Base-by-base conservation (phyloP, 92 coral and sea anemone species). In the Parazoanthus atlanticus region DNA sequence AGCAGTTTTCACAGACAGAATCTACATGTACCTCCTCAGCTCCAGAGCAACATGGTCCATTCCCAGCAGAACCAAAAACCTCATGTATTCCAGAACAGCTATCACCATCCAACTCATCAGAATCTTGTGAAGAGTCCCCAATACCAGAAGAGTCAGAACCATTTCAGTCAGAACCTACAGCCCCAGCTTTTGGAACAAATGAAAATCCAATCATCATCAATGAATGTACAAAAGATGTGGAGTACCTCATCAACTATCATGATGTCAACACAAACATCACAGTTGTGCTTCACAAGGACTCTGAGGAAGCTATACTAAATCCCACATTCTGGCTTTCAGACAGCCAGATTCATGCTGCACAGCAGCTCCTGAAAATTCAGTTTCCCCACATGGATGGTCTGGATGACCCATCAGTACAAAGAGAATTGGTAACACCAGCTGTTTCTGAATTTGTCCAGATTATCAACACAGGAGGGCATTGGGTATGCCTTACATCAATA, bases 311-410 rank as follows among this genome's bases (percentile, higher is more conserved):
- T 5, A 58, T 80, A 56, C 29, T 58, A 21, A 34, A 80, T 36
- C 85, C 85, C 31, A 21, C 85, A 56, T 80, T 16, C 1, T 86
- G 89, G 76, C 76, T 86, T 11, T 33, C 76, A 17, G 84, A 86
- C 46, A 75, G 82, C 36, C 82, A 86, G 11, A 86, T 87, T 17
- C 85, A 87, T 64, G 90, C 85, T 38, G 90, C 90, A 2, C 90
- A 87, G 41, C 61, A 78, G 36, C 78, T 87, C 5, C 82, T 87
- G 19, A 87, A 77, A 28, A 40, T 71, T 23, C 85, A 78, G 19
- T 87, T 87, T 10, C 90, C 90, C 11, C 29, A 78, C 15, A 10
- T 76, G 15, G 85, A 87, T 58, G 90, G 90, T 26, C 90, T 87
- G 2, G 76, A 78, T 2, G 43, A 40, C 21, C 90, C 90, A 0